Percentiles rank a stretch among this genome's conserved stretches.
These are phyloP conservation scores for Cryptus viduatorius DNA, from an alignment of 2,888 invertebrate genomes.

Conservation along the genomic window DNA sequence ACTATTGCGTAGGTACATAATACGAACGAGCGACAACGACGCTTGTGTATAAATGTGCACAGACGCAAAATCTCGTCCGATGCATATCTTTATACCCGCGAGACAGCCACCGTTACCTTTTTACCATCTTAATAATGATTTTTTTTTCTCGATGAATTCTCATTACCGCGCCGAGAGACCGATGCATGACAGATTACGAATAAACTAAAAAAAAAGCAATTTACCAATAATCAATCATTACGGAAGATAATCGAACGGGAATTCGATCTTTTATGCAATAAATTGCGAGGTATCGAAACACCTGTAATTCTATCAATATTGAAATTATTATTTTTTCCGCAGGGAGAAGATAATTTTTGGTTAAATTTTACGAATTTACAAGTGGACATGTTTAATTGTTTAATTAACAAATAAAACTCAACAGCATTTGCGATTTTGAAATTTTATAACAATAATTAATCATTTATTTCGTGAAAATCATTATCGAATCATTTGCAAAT, in stretches of 20 bases:
- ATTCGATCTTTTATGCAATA: neutral
- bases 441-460: no score
- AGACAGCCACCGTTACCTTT: constrained; percentile 16
- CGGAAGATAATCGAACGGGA: constrained; percentile 2
- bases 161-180: constrained; percentile 3
- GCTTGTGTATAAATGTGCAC: constrained; percentile 19
- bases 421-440: no score
- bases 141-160: constrained; percentile 6
- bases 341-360: neutral
- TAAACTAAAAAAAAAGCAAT: constrained; percentile 10
- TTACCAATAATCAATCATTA: constrained; percentile 25
- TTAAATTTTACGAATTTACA: no score
- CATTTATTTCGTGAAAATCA: no score
- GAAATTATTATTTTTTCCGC: neutral
- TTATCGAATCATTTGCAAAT: no score
- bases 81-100: constrained; percentile 34
- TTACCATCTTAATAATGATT: constrained; percentile 5
- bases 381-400: no score
- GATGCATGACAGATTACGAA: neutral
- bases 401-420: no score
- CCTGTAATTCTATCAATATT: neutral
- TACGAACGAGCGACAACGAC: constrained; percentile 4
- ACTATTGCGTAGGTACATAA: constrained; percentile 63
- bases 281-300: neutral
- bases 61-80: constrained; percentile 51